A percentile compares a stretch with the other conserved stretches of the same genome.
Conservation (phyloP, 2,888 invertebrate genomes). For the Eretmocerus hayati region DNA sequence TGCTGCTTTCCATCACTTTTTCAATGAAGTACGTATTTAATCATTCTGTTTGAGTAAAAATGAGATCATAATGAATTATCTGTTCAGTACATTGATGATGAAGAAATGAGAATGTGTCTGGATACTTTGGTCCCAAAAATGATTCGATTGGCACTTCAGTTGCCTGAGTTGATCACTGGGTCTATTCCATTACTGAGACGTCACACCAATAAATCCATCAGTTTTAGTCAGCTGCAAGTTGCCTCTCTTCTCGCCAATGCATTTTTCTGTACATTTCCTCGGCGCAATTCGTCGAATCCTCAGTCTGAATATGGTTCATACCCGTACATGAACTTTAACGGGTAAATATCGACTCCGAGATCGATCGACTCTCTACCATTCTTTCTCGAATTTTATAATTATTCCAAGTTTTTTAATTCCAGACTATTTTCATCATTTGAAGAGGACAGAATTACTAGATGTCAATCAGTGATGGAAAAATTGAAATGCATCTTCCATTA, state of each 20-base stretch:
- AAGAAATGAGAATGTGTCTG: slow-evolving; percentile 66
- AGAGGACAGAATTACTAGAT: slow-evolving; percentile 40
- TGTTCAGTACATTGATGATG: slow-evolving; percentile 52
- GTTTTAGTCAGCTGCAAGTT: slow-evolving; percentile 71
- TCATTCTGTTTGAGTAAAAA: too few relatives aligned
- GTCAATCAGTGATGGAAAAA: slow-evolving; percentile 63
- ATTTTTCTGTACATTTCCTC: slow-evolving; percentile 91
- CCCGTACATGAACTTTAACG: slow-evolving; percentile 84
- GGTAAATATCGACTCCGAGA: too few relatives aligned
- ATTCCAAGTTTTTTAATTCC: slow-evolving; percentile 34
- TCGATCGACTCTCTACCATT: too few relatives aligned
- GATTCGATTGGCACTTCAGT: slow-evolving; percentile 65
- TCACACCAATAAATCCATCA: slow-evolving; percentile 52
- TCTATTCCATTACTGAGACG: slow-evolving; percentile 76
- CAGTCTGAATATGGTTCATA: slow-evolving; percentile 65
- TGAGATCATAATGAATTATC: too few relatives aligned
- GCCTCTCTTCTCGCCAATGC: slow-evolving; percentile 86
- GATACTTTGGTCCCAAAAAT: slow-evolving; percentile 68
- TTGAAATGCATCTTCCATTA: slow-evolving; percentile 86
- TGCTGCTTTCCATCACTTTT: slow-evolving; percentile 60
- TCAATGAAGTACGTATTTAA: slow-evolving; percentile 60
- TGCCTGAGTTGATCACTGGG: slow-evolving; percentile 70
- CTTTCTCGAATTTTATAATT: too few relatives aligned
- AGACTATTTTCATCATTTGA: slow-evolving; percentile 58
- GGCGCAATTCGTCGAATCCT: slow-evolving; percentile 61